These are phyloP conservation scores for Eupithecia exiguata DNA, from an alignment of 2,888 invertebrate species.

Conservation along the genomic window DNA sequence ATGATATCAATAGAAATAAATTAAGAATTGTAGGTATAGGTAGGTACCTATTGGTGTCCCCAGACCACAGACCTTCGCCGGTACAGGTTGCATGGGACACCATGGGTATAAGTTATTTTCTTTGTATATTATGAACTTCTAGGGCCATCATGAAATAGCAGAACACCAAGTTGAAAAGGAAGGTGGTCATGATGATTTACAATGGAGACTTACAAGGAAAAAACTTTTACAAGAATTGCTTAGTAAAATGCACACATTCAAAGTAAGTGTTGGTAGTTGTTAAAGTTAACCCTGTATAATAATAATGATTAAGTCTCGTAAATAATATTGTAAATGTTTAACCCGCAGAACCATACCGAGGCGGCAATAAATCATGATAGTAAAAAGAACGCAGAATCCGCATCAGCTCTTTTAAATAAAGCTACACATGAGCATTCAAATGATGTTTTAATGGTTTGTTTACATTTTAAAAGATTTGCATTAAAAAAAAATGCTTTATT, in stretches of 20 bases:
- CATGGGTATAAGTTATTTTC: too few species aligned
- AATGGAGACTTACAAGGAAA: neutral
- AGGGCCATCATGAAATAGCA: neutral
- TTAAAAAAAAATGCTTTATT: neutral
- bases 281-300: neutral
- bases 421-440: neutral
- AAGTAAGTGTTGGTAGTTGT: neutral
- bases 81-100: too few species aligned
- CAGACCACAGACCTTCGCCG: too few species aligned
- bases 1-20: too few species aligned
- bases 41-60: too few species aligned
- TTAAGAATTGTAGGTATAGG: too few species aligned
- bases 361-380: neutral
- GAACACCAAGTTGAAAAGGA: neutral
- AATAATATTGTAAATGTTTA: neutral
- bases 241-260: neutral
- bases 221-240: slow-evolving; percentile 4
- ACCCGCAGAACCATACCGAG: neutral
- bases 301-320: neutral
- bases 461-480: neutral
- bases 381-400: neutral
- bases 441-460: neutral
- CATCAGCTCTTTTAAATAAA: neutral
- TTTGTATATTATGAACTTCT: neutral
- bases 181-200: neutral